phyloP scores from a whole-genome alignment of 2,113 vertebrate species.

The Macquaria australasica region DNA sequence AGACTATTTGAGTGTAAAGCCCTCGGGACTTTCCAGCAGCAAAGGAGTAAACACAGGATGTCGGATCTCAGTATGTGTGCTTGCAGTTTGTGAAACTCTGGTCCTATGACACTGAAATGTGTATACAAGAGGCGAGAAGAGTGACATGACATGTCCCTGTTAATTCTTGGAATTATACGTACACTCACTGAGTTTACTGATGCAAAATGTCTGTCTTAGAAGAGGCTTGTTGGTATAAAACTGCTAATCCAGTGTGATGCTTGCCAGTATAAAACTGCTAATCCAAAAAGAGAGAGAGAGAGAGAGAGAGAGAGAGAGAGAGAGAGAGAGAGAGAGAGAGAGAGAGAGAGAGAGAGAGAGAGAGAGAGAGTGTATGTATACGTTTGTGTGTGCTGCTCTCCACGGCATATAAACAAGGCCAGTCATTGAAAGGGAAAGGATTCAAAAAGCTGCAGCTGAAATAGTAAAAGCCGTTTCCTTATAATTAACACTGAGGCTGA shows the following conservation, averaged over 20 bases:
- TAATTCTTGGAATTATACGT: conserved; percentile 22
- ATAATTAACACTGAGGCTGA: conserved; percentile 28
- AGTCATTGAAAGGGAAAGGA: conserved; percentile 29
- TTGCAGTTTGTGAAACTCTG: conserved; percentile 19
- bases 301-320: too few species aligned
- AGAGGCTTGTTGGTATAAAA: conserved; percentile 45
- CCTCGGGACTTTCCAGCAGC: conserved; percentile 53
- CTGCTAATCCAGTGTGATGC: conserved; percentile 54
- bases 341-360: background rate
- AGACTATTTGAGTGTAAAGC: conserved; percentile 57
- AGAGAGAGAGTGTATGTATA: background rate
- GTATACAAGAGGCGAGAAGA: background rate
- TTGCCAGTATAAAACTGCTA: conserved; percentile 46
- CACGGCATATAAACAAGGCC: conserved; percentile 45
- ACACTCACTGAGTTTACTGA: conserved; percentile 3
- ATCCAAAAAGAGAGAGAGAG: conserved; percentile 25
- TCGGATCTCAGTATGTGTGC: conserved; percentile 35
- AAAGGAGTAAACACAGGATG: conserved; percentile 47
- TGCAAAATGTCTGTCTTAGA: conserved; percentile 30
- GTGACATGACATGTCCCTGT: background rate
- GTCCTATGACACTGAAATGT: background rate
- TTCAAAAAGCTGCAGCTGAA: conserved; percentile 40
- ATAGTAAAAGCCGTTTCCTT: conserved; percentile 6
- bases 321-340: too few species aligned
- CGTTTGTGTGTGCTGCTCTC: conserved; percentile 11